phyloP scores from a whole-genome alignment of 2,113 vertebrate genomes.

The Lutjanus erythropterus region DNA sequence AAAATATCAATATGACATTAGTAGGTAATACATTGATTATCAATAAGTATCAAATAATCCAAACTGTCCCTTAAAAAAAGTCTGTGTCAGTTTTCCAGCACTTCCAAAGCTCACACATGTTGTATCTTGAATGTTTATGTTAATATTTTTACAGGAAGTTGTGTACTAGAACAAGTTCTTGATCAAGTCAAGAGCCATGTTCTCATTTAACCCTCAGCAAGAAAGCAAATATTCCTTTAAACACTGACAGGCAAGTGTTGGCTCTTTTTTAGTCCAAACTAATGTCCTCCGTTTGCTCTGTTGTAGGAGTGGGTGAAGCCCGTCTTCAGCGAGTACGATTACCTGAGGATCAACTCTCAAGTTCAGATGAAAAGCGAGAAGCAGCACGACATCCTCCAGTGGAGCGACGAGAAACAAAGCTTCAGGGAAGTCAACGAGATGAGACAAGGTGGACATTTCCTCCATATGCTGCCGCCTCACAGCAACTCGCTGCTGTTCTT shows the following conservation, averaged over 20 bases:
- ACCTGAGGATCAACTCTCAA: conserved; percentile 56
- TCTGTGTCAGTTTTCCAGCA: neutral
- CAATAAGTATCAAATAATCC: too few species aligned
- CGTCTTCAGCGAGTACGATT: conserved; percentile 76
- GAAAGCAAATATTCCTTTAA: neutral
- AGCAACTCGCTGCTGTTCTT: conserved; percentile 48
- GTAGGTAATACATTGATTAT: too few species aligned
- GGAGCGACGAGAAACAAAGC: conserved; percentile 29
- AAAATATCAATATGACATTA: too few species aligned
- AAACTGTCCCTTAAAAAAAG: too few species aligned
- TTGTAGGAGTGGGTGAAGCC: conserved; percentile 86
- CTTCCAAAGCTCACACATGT: neutral
- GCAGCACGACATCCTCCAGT: conserved; percentile 27
- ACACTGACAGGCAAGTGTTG: too few species aligned
- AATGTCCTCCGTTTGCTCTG: neutral
- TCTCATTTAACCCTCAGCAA: neutral
- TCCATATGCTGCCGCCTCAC: neutral
- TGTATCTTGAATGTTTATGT: neutral
- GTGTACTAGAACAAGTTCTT: neutral
- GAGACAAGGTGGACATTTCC: conserved; percentile 1
- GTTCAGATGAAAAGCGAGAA: conserved; percentile 63
- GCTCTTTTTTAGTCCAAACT: neutral
- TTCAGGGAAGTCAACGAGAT: conserved; percentile 26
- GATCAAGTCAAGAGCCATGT: too few species aligned
- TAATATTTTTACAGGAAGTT: too few species aligned